Evolutionary conservation across 2,888 invertebrate species (phyloP), one percentile per base, ranked within the genome.

Genomic region (Carabus problematicus): DNA sequence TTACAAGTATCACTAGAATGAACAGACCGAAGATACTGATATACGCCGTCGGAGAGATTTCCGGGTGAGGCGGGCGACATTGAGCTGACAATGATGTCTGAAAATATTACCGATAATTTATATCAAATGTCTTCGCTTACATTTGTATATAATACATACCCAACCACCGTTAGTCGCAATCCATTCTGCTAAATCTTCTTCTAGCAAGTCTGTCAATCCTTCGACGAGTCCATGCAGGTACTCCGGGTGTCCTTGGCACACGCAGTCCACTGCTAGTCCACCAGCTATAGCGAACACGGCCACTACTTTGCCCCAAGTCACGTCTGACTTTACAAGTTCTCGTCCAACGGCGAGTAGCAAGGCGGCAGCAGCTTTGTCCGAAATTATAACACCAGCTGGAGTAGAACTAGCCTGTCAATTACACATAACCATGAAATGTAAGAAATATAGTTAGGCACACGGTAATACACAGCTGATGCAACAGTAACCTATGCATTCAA

Each of bases 111-210:
- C n/a, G 6, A 41, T 1, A 19, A 58, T 19, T 41, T 39, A 29
- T 41, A 58, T 40, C 7, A 39, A n/a, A 2, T 54, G 2, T 3
- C 1, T 11, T 11, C 6, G 1, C 4, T 54, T 3, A 54, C 1
- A 3, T 54, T 29, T 56, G 8, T 47, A 52, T 14, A 16, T n/a
- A 64, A 11, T 16, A 61, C 67, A 19, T 82, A 94, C 94, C 95
- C 95, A 95, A 79, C 95, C 95, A 14, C 94, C 94, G 77, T 93
- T 92, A 56, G 88, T 84, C 62, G 91, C 90, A 9, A 95, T 89
- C 95, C 95, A 95, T 0, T 87, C 81, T 0, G 89, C 89, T 41
- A 91, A 80, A 73, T 89, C 87, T 73, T 89, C 87, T 76, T 90
- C 89, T 40, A 91, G 84, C 19, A 91, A 88, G 73, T 91, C 90